Conservation (phyloP, 2,888 invertebrate species). For the Lymantria monacha region DNA sequence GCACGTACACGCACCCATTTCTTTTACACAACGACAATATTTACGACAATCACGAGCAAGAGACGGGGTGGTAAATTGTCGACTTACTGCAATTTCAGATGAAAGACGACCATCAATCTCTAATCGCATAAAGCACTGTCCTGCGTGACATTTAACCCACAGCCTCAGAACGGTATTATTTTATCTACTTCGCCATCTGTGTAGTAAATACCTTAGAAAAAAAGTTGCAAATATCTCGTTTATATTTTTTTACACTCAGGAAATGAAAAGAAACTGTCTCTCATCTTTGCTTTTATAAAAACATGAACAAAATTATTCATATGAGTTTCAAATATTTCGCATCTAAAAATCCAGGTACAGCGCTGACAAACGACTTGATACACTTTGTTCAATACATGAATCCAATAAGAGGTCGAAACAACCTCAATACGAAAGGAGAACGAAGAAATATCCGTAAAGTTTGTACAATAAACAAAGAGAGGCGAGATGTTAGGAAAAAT, state of each 20-base stretch:
- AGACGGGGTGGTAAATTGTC: too few relatives aligned
- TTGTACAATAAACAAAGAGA: slow-evolving; percentile 46
- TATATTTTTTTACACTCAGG: neutral
- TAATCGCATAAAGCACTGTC: too few relatives aligned
- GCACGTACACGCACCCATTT: too few relatives aligned
- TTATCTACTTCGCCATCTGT: too few relatives aligned
- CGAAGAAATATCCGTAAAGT: slow-evolving; percentile 41
- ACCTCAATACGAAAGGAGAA: slow-evolving; percentile 31
- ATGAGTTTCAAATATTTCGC: slow-evolving; percentile 17
- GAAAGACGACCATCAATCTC: too few relatives aligned
- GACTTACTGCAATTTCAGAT: too few relatives aligned
- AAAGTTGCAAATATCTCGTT: neutral
- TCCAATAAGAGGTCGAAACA: slow-evolving; percentile 36
- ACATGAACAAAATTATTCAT: slow-evolving; percentile 7
- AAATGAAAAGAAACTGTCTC: neutral
- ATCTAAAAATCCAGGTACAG: slow-evolving; percentile 24
- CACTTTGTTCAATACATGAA: slow-evolving; percentile 39
- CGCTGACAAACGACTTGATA: slow-evolving; percentile 39
- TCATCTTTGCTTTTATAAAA: neutral
- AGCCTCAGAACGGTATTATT: too few relatives aligned
- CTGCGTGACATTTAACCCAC: too few relatives aligned
- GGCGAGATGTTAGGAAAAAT: slow-evolving; percentile 50
- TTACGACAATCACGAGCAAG: too few relatives aligned
- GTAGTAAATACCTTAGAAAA: too few relatives aligned
- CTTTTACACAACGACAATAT: too few relatives aligned